Conservation (phyloP, 2,797 vertebrate species). For the Chromis chromis region DNA sequence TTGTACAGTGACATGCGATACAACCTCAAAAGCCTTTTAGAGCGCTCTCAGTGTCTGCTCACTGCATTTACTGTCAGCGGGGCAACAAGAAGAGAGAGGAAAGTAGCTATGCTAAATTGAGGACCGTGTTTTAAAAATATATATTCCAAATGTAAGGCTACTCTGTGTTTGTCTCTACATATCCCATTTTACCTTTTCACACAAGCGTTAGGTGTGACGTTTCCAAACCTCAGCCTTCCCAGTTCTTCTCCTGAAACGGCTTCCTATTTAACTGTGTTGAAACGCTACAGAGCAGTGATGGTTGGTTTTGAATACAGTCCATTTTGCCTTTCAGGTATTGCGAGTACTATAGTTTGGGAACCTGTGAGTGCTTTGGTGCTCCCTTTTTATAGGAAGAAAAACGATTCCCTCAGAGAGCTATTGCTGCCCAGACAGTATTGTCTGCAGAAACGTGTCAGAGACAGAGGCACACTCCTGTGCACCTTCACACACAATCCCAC, state of each 20-base stretch:
- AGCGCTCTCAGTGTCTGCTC: conserved; percentile 41
- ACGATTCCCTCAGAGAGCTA: conserved; percentile 37
- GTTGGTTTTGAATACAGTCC: conserved; percentile 48
- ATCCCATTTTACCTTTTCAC: conserved; percentile 32
- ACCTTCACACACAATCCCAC: conserved; percentile 18
- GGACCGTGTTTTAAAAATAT: not conserved
- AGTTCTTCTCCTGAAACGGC: conserved; percentile 46
- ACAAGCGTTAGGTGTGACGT: conserved; percentile 19
- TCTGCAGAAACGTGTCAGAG: conserved; percentile 30
- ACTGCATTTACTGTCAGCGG: conserved; percentile 43
- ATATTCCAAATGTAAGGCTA: conserved; percentile 22
- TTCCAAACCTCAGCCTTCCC: conserved; percentile 27
- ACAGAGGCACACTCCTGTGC: conserved; percentile 16
- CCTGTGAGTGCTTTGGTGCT: conserved; percentile 35
- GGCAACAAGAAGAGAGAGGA: conserved; percentile 28
- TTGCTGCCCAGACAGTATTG: conserved; percentile 49
- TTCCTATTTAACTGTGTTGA: conserved; percentile 54
- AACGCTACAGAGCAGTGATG: conserved; percentile 52
- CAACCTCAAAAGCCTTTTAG: conserved; percentile 66
- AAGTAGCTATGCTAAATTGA: conserved; percentile 40
- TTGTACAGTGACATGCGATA: conserved; percentile 57
- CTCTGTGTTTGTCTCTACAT: conserved; percentile 26
- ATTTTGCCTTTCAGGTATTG: conserved; percentile 47
- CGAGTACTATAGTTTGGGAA: conserved; percentile 49
- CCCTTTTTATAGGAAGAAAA: conserved; percentile 44